These are phyloP conservation scores for Oeneis ivallda DNA, from an alignment of 2,888 invertebrate genomes.

Conservation along the genomic window DNA sequence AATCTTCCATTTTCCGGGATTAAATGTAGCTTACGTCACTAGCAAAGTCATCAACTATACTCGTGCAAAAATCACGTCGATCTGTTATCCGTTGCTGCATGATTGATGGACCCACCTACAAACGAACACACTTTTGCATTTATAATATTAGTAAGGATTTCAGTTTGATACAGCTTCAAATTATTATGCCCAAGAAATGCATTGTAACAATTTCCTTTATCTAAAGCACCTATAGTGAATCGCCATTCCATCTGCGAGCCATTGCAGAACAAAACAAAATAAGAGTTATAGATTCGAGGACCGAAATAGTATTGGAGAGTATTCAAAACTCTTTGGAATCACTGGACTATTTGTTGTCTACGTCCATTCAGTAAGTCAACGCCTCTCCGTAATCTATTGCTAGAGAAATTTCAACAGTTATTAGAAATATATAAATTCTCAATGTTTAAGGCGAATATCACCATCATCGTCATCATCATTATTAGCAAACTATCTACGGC, in stretches of 20 bases:
- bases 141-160: too few relatives aligned
- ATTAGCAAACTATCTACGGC: too few relatives aligned
- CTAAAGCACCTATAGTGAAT: conserved; percentile 41
- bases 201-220: conserved; percentile 44
- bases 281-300: conserved; percentile 69
- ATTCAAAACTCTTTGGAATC: conserved; percentile 81
- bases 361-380: conserved; percentile 79
- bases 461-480: too few relatives aligned
- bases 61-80: too few relatives aligned
- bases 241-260: conserved; percentile 57
- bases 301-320: conserved; percentile 79
- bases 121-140: too few relatives aligned
- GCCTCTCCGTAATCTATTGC: conserved; percentile 67
- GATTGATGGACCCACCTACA: too few relatives aligned
- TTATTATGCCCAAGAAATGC: conserved; percentile 20
- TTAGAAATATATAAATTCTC: conserved; percentile 64
- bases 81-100: too few relatives aligned
- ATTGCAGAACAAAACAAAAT: conserved; percentile 65
- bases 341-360: conserved; percentile 74
- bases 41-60: too few relatives aligned
- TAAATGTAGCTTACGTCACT: too few relatives aligned
- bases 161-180: neutral
- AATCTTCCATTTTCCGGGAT: too few relatives aligned
- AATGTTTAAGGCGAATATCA: conserved; percentile 49
- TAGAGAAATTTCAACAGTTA: conserved; percentile 67